A percentile compares a stretch with the other conserved stretches of the same genome.
Conservation (phyloP, 2,888 invertebrate genomes). For the Stegana nigrithorax region DNA sequence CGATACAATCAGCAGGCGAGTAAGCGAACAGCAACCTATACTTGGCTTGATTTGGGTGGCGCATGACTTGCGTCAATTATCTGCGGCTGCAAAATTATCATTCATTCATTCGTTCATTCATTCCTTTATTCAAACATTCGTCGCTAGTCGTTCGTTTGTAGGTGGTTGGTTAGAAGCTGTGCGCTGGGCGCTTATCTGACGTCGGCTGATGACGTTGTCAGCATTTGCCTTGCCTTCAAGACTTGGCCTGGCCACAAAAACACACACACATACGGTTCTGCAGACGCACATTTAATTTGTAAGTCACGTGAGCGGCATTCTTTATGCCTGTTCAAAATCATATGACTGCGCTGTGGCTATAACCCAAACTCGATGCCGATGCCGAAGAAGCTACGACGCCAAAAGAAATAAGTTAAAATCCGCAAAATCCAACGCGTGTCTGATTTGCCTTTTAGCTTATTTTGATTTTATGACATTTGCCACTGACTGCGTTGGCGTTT, state of each 20-base stretch:
- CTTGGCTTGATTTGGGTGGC: background rate
- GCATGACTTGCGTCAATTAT: constrained; percentile 13
- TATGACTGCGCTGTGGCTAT: no score
- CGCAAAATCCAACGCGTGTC: constrained; percentile 11
- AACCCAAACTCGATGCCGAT: no score
- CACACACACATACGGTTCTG: background rate
- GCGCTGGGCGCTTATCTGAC: background rate
- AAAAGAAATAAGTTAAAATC: no score
- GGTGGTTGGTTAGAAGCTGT: background rate
- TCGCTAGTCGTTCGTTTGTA: background rate
- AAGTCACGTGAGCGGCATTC: constrained; percentile 55
- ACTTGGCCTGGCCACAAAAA: constrained; percentile 5
- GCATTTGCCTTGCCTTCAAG: constrained; percentile 25
- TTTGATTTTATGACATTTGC: background rate
- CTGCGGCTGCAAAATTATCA: constrained; percentile 3
- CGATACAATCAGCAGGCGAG: no score
- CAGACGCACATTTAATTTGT: constrained; percentile 45
- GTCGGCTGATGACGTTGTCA: constrained; percentile 19
- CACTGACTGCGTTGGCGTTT: background rate
- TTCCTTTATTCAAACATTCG: background rate
- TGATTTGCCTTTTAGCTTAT: background rate
- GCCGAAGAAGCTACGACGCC: no score
- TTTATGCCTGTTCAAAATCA: constrained; percentile 38
- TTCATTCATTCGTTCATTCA: no score
- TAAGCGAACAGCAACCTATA: no score